A percentile compares a stretch with the other conserved stretches of the same genome.
These are phyloP conservation scores for Potamilus streckersoni DNA, from an alignment of 1,140 invertebrate genomes.

Conservation along the genomic window DNA sequence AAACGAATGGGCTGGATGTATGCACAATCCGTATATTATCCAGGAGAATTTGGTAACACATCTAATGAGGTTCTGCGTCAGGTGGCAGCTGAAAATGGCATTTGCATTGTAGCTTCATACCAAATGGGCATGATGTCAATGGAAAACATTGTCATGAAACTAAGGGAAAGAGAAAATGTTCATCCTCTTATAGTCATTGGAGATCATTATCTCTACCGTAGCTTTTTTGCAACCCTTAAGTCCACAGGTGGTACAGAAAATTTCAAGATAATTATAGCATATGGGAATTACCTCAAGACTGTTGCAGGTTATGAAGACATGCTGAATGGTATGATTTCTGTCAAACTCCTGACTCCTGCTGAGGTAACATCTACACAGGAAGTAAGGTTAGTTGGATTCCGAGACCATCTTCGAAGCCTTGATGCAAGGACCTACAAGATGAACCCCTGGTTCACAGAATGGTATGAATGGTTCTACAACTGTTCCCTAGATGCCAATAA, in stretches of 20 bases:
- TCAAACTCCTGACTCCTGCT: constrained; percentile 22
- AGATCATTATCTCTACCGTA: constrained; percentile 15
- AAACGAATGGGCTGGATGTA: constrained; percentile 53
- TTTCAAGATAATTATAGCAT: constrained; percentile 34
- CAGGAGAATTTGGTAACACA: constrained; percentile 34
- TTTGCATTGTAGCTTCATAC: constrained; percentile 57
- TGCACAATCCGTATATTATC: constrained; percentile 46
- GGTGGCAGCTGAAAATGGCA: constrained; percentile 53
- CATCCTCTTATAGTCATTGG: constrained; percentile 45
- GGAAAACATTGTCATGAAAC: constrained; percentile 33
- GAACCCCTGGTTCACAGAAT: constrained; percentile 64
- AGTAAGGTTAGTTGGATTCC: constrained; percentile 34
- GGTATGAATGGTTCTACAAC: constrained; percentile 52
- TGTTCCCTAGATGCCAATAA: constrained; percentile 46
- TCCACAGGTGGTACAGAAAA: constrained; percentile 20
- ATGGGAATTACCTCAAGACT: constrained; percentile 29
- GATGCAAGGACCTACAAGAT: constrained; percentile 38
- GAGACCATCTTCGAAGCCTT: constrained; percentile 38
- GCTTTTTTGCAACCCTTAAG: constrained; percentile 40
- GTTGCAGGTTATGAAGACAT: constrained; percentile 37
- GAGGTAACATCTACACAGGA: neutral
- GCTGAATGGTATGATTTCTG: constrained; percentile 47
- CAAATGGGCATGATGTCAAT: constrained; percentile 14
- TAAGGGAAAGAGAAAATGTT: constrained; percentile 35
- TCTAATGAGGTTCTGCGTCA: constrained; percentile 34